Evolutionary conservation across 64 coral and sea anemone species (phyloP), one percentile per base, ranked within the genome.

Genomic region (Stichodactyla helianthus): DNA sequence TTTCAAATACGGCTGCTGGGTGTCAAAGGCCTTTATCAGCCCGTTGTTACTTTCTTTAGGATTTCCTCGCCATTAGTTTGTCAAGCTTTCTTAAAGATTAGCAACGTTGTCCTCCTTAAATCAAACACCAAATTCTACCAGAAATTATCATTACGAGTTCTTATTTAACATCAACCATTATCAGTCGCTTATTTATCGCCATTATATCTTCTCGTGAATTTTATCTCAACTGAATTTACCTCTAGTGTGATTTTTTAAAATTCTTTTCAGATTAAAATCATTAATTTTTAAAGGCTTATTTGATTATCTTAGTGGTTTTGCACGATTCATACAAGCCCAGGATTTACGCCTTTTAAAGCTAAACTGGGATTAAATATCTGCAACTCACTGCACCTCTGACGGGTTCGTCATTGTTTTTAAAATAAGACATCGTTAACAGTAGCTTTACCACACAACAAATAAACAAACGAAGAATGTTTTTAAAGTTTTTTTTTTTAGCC

Each of bases 371-470:
- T 74, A 74, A 74, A 74, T 74, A 74, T 74, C 68, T 35, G 62
- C 62, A 65, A 65, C 26, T n/a, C 17, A 81, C 35, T 81, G 26
- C 78, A 81, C 52, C 18, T 4, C 28, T 81, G 78, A 81, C 16
- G 50, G 67, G 50, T 8, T 81, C 26, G 22, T 74, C 68, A 74
- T 74, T 27, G n/a, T 71, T 23, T 70, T 26, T 74, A 12, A 27
- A 74, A 65, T 65, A 74, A 74, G 68, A 74, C 68, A 74, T 52
- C 50, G 15, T 81, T 81, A 81, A 81, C 78, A 81, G 78, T 81
- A 81, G 78, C 78, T 81, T 81, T 81, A 81, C 78, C 78, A 81
- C 78, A 81, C 78, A 74, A 74, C 78, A 51, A 79, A 81, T 52
- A 81, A 54, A 81, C 51, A 15, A 18, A 81, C 50, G 35, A 52